Conservation (phyloP, 2,797 vertebrate species). For the Cichlasoma orientale region DNA sequence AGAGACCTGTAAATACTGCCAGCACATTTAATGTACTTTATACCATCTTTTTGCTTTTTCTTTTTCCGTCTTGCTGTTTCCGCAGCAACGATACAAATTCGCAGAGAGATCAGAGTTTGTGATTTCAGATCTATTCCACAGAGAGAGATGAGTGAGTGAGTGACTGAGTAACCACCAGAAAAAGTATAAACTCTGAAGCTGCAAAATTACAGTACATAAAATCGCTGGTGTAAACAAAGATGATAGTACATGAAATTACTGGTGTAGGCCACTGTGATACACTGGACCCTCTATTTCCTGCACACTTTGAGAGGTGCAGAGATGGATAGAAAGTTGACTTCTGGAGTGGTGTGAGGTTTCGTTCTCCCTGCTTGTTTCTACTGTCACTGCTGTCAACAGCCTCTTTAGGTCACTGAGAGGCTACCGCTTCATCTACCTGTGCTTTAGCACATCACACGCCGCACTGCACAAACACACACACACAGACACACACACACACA, state of each 20-base stretch:
- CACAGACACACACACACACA: not conserved
- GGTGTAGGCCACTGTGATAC: constrained; percentile 19
- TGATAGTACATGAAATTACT: constrained; percentile 24
- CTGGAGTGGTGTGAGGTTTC: constrained; percentile 32
- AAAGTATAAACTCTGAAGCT: constrained; percentile 1
- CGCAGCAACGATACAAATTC: not conserved
- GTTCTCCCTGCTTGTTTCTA: constrained; percentile 37
- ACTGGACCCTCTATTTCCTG: constrained; percentile 35
- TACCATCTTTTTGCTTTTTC: not conserved
- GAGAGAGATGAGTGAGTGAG: too few species aligned
- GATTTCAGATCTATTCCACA: not conserved
- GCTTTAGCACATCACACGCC: constrained; percentile 72
- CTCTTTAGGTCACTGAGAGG: constrained; percentile 71
- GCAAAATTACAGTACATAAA: constrained; percentile 35
- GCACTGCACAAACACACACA: constrained; percentile 43
- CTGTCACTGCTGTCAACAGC: constrained; percentile 58
- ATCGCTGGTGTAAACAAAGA: constrained; percentile 22
- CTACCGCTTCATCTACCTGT: constrained; percentile 68
- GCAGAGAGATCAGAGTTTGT: not conserved
- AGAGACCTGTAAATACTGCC: not conserved
- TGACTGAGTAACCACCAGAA: not conserved
- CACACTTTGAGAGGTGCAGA: not conserved
- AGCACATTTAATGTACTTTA: not conserved
- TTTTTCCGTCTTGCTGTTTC: not conserved
- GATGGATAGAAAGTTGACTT: constrained; percentile 44